Percentiles rank a stretch among this genome's conserved stretches.
Evolutionary conservation across 2,888 invertebrate species (phyloP).

Genomic region (Sipunculus nudus): DNA sequence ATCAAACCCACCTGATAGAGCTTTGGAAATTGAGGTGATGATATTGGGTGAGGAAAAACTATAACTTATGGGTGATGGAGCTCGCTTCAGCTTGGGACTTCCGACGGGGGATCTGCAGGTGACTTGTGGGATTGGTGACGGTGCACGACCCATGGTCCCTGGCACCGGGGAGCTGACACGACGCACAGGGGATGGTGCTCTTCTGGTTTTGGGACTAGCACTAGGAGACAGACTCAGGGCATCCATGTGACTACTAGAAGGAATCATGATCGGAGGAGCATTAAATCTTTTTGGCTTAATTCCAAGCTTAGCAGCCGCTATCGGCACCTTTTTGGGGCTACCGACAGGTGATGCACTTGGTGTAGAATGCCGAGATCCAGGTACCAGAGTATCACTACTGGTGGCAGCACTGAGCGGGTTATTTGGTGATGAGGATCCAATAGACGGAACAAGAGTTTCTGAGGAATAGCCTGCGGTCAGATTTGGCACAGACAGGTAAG

Average conservation of each 20-base stretch:
- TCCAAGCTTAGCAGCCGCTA: constrained; percentile 14
- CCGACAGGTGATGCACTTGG: constrained; percentile 55
- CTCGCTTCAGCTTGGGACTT: constrained; percentile 57
- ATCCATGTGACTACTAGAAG: constrained; percentile 42
- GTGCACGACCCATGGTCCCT: constrained; percentile 11
- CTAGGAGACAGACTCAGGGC: constrained; percentile 55
- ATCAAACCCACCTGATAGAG: constrained; percentile 17
- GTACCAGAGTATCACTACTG: constrained; percentile 62
- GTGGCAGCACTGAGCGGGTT: constrained; percentile 52
- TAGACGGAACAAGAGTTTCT: constrained; percentile 48
- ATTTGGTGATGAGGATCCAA: too few species aligned
- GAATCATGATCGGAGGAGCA: constrained; percentile 27
- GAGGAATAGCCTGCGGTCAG: constrained; percentile 41
- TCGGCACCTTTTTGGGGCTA: constrained; percentile 46
- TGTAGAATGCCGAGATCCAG: constrained; percentile 56
- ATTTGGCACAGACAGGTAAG: constrained; percentile 18
- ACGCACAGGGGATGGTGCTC: constrained; percentile 41
- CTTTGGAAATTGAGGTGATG: constrained; percentile 41
- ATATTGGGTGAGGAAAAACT: constrained; percentile 65
- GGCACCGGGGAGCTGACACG: constrained; percentile 29
- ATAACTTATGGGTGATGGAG: constrained; percentile 63
- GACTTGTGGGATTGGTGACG: constrained; percentile 28
- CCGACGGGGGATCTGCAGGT: constrained; percentile 24
- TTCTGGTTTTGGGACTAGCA: constrained; percentile 50
- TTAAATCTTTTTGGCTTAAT: constrained; percentile 24